phyloP scores from a whole-genome alignment of 2,888 invertebrate species.

The Perizoma flavofasciatum region DNA sequence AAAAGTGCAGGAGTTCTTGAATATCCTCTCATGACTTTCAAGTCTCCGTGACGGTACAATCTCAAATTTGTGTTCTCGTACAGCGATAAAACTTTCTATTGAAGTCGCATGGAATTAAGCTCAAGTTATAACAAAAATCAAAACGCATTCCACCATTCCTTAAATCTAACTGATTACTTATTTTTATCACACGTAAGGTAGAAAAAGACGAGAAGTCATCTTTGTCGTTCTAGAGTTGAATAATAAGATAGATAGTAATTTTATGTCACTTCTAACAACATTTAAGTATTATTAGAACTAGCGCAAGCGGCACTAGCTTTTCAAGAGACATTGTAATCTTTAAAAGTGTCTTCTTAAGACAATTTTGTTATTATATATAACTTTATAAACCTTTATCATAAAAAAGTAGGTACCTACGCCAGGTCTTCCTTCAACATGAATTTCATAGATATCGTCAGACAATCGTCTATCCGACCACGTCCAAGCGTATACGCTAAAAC shows the following conservation, averaged over 20 bases:
- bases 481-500: conserved; percentile 64
- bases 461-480: conserved; percentile 54
- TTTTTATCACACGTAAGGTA: conserved; percentile 39
- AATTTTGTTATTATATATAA: conserved; percentile 56
- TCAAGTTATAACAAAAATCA: conserved; percentile 52
- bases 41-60: conserved; percentile 11
- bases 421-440: conserved; percentile 47
- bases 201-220: conserved; percentile 51
- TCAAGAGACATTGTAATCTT: conserved; percentile 57
- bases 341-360: conserved; percentile 69
- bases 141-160: conserved; percentile 44
- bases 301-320: conserved; percentile 58
- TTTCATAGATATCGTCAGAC: conserved; percentile 48
- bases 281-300: conserved; percentile 46
- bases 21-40: conserved; percentile 16
- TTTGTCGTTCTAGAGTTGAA: conserved; percentile 64
- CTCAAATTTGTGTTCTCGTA: conserved; percentile 20
- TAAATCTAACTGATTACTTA: conserved; percentile 49
- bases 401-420: conserved; percentile 59
- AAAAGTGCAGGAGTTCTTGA: conserved; percentile 33
- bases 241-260: conserved; percentile 42
- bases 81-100: conserved; percentile 25
- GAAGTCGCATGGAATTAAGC: conserved; percentile 50
- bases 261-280: conserved; percentile 60
- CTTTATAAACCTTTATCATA: conserved; percentile 60